Percentiles rank a stretch among this genome's conserved stretches.
Evolutionary conservation across 2,797 vertebrate genomes (phyloP).

Genomic region (Mastacembelus armatus): DNA sequence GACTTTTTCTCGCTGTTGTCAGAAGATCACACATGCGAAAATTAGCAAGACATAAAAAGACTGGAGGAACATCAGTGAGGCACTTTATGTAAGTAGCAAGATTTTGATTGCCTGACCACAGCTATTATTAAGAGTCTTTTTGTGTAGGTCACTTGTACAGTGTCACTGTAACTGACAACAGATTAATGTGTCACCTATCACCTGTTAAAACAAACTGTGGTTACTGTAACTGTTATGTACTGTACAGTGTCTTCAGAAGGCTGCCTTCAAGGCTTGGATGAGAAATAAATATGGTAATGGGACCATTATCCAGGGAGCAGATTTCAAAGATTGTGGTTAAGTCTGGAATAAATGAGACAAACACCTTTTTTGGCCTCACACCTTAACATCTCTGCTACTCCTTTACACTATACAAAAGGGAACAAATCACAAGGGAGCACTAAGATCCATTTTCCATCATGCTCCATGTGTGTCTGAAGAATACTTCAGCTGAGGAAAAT

Average conservation of each 20-base stretch:
- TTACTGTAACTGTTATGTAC: too few relatives aligned
- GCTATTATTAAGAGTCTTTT: not conserved
- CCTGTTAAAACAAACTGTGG: not conserved
- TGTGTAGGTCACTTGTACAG: not conserved
- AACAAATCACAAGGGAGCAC: slow-evolving; percentile 11
- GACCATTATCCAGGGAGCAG: not conserved
- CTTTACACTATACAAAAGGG: slow-evolving; percentile 5
- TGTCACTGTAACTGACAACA: slow-evolving; percentile 3
- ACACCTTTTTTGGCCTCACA: not conserved
- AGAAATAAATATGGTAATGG: not conserved
- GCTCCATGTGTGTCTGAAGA: slow-evolving; percentile 27
- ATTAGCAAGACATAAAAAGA: not conserved
- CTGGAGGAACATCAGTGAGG: not conserved
- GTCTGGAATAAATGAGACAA: slow-evolving; percentile 7
- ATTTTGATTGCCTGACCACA: not conserved
- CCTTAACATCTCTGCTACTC: slow-evolving; percentile 24
- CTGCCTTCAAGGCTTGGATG: not conserved
- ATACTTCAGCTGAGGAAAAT: not conserved
- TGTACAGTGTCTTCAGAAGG: too few relatives aligned
- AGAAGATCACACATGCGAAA: too few relatives aligned
- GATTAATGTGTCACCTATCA: slow-evolving; percentile 12
- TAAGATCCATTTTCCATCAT: slow-evolving; percentile 25
- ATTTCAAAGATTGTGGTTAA: not conserved
- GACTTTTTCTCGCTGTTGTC: too few relatives aligned
- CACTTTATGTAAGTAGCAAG: not conserved